Base-by-base conservation (phyloP, 2,797 vertebrate genomes). In the Lateolabrax maculatus region DNA sequence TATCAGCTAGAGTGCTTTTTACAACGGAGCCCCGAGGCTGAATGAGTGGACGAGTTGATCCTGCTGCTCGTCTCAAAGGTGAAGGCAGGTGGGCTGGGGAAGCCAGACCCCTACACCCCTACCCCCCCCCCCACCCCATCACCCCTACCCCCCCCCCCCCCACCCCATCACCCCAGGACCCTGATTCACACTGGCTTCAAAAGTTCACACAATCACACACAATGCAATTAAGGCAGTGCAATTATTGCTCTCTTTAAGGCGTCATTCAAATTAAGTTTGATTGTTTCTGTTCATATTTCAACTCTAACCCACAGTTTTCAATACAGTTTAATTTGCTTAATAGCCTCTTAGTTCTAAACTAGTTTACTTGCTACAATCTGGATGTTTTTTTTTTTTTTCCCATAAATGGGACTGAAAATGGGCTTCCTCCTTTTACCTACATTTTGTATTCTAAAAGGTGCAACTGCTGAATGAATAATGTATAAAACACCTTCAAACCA, bases 1-100 rank as follows among this genome's bases (percentile, higher is more conserved):
- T 67, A 85, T 90, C 87, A 82, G 84, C 84, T 61, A 66, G 66
- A 90, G 89, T 79, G 89, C 80, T 89, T 87, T 87, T 90, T 78
- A 86, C 79, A 79, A 74, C 51, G 7, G 43, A 46, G 73, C 85
- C 89, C 77, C 3, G 75, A 81, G 92, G 91, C 88, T 65, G 39
- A 71, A 74, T 57, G 21, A 90, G 71, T 16, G 53, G 66, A 85
- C 9, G 27, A 58, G 84, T 46, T 70, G 63, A 83, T 89, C 79
- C 85, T 83, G 81, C 88, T 72, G 85, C 70, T 81, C 5, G 1
- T 77, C 55, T 81, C 70, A 81, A 88, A 89, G 78, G 82, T 86
- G 73, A 84, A 88, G 75, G 84, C 84, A 91, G 90, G 90, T 89
- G 86, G 81, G 79, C 44, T 48, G 29, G 62, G 67, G 60, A 64